Evolutionary conservation across 2,113 vertebrate genomes (phyloP).

Genomic region (Piprites chloris): DNA sequence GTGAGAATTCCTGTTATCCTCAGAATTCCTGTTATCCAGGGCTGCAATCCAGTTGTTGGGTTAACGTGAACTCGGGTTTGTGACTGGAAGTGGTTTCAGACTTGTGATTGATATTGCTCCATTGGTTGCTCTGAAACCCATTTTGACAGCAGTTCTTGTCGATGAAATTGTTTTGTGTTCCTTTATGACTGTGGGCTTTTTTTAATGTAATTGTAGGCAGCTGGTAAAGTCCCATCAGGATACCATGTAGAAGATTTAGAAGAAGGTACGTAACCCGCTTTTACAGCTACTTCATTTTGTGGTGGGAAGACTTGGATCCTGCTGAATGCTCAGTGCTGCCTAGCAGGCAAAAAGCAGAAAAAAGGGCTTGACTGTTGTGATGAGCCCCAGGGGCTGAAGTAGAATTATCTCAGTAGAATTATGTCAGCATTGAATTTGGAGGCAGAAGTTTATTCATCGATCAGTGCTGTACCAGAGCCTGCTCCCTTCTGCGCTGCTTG

Average conservation of each 20-base stretch:
- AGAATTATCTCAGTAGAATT: not conserved
- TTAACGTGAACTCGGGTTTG: not conserved
- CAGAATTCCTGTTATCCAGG: not conserved
- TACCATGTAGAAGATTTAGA: slow-evolving; percentile 77
- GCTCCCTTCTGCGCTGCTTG: not conserved
- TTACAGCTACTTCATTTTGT: not conserved
- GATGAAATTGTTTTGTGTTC: not conserved
- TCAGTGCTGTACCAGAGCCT: not conserved
- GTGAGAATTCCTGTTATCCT: not conserved
- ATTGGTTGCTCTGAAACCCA: not conserved
- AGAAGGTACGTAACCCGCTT: slow-evolving; percentile 68
- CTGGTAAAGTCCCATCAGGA: slow-evolving; percentile 71
- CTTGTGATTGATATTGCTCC: not conserved
- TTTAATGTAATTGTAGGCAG: slow-evolving; percentile 66
- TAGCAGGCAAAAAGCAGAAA: not conserved
- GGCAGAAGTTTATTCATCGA: not conserved
- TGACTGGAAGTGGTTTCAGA: not conserved
- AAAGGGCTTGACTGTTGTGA: not conserved
- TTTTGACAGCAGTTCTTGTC: not conserved
- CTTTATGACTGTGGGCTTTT: not conserved
- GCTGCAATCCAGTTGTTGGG: not conserved
- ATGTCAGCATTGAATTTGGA: not conserved
- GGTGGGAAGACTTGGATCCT: not conserved
- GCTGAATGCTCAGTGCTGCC: not conserved
- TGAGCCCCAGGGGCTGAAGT: not conserved